Base-by-base conservation (phyloP, 2,797 vertebrate species). In the Lagodon rhomboides region DNA sequence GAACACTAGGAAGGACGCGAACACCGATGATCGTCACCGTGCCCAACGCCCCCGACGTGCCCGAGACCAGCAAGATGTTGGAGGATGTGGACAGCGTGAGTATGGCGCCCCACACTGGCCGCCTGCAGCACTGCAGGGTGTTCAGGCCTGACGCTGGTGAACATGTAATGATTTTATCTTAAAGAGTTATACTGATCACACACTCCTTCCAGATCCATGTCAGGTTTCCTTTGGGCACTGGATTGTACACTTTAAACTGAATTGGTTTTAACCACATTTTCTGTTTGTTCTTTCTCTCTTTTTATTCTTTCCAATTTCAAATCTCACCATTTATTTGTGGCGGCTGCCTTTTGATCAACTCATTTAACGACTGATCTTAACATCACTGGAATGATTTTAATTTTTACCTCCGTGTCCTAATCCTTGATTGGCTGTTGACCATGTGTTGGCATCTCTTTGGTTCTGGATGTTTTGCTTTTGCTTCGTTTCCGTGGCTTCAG, bases 11-110 rank as follows among this genome's bases (percentile, higher is more conserved):
- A 78, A 94, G 98, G 93, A 97, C 96, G 63, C 96, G 98, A 44
- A 96, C 97, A 10, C 98, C 98, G 8, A 95, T 99, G 97, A 94
- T 96, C 0, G 97, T 99, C 89, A 96, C 95, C 0, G 97, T 98
- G 56, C 98, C 98, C 92, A 99, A 96, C 43, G 98, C 98, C 63
- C 98, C 98, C 0, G 98, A 99, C 0, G 95, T 97, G 47, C 96
- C 96, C 46, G 98, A 99, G 92, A 97, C 96, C 90, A 96, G 96
- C 61, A 96, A 96, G 91, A 98, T 98, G 97, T 95, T 99, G 44
- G 98, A 99, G 83, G 98, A 98, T 85, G 95, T 97, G 0, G 97
- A 98, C 91, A 97, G 96, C 80, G 98, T 99, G 94, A 97, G 98
- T 98, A 91, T 67, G 54, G 75, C 54, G 34, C 68, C 88, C 77